Percentiles rank a stretch among this genome's conserved stretches.
Conservation (phyloP, 2,888 invertebrate species). For the Oithona nana region DNA sequence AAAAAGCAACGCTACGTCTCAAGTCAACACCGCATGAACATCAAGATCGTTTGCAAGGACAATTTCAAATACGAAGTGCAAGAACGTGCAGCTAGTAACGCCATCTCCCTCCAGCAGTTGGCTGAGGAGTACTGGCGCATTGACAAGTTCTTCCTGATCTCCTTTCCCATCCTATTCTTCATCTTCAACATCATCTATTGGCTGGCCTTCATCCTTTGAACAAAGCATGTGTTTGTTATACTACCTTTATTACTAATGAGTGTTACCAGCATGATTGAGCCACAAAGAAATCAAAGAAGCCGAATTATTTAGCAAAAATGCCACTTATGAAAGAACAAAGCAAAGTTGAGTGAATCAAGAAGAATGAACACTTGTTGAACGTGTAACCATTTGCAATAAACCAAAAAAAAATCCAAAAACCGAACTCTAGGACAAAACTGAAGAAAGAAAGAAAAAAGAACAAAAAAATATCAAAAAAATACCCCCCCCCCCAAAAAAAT, state of each 20-base stretch:
- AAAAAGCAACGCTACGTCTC: constrained; percentile 17
- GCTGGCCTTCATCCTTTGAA: constrained; percentile 14
- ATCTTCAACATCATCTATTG: constrained; percentile 18
- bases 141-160: constrained; percentile 17
- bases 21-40: constrained; percentile 12
- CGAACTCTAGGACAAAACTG: too few relatives aligned
- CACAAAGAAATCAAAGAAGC: too few relatives aligned
- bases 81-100: constrained; percentile 1
- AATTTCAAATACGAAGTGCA: constrained; percentile 17
- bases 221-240: neutral
- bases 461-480: too few relatives aligned
- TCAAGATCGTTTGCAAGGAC: constrained; percentile 17
- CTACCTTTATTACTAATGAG: too few relatives aligned
- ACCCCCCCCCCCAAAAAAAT: too few relatives aligned
- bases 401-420: neutral
- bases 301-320: too few relatives aligned
- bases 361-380: neutral
- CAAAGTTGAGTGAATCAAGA: neutral
- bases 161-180: constrained; percentile 17
- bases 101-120: constrained; percentile 11
- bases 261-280: too few relatives aligned
- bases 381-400: neutral
- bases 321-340: neutral
- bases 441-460: too few relatives aligned
- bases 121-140: constrained; percentile 18